phyloP scores from a whole-genome alignment of 92 coral and sea anemone genomes.

The Phenganax marumi region DNA sequence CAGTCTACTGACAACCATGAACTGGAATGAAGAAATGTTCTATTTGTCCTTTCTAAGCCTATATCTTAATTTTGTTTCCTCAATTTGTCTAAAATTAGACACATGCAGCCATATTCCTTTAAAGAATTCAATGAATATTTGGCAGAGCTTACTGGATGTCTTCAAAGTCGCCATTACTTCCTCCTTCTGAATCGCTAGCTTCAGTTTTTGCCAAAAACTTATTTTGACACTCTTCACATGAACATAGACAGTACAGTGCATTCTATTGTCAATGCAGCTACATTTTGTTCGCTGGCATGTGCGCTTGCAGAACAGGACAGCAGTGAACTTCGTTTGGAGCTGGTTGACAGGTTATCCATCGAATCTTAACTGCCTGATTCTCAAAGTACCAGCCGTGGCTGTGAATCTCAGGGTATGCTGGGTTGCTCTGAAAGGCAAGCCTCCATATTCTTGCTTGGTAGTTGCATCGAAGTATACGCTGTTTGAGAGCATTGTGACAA shows the following conservation, averaged over 20 bases:
- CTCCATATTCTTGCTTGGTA: conserved; percentile 17
- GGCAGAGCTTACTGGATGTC: no score
- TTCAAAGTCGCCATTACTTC: no score
- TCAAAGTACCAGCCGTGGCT: conserved; percentile 15
- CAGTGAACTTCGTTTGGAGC: conserved; percentile 21
- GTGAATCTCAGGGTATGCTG: neutral
- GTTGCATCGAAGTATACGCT: conserved; percentile 13
- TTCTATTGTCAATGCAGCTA: conserved; percentile 5
- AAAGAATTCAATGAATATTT: neutral
- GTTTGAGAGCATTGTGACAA: conserved; percentile 10
- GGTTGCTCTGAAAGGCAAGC: neutral
- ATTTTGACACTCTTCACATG: conserved; percentile 11
- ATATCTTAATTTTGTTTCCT: no score
- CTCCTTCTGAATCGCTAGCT: no score
- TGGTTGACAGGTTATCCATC: conserved; percentile 24
- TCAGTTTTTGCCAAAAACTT: neutral
- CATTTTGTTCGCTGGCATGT: neutral
- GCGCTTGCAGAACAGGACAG: neutral
- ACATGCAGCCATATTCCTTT: no score
- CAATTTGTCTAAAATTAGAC: no score
- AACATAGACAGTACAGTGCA: conserved; percentile 22
- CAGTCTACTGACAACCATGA: no score
- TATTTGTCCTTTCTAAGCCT: no score
- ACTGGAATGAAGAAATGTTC: no score
- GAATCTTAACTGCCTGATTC: conserved; percentile 4